These are phyloP conservation scores for Beaufortia kweichowensis DNA, from an alignment of 2,113 vertebrate species.

Conservation along the genomic window DNA sequence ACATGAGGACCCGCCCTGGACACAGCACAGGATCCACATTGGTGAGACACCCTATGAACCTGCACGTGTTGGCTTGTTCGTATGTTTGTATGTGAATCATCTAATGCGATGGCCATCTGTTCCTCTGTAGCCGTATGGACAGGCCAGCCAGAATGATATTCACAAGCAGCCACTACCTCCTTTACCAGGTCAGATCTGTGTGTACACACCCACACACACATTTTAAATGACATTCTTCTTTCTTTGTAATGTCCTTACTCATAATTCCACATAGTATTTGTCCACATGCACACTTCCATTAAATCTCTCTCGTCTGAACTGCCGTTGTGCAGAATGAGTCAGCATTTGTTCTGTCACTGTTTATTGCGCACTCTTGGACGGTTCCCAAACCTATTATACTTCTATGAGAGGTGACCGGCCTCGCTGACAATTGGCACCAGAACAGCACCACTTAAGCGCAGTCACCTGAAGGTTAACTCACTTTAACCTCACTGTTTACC, in stretches of 20 bases:
- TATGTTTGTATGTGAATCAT: neutral
- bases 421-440: neutral
- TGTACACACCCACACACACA: neutral
- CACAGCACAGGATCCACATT: conserved; percentile 82
- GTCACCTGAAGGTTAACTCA: conserved; percentile 26
- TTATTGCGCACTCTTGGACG: conserved; percentile 26
- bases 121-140: conserved; percentile 76
- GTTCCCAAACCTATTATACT: conserved; percentile 32
- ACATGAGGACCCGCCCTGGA: conserved; percentile 81
- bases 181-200: conserved; percentile 70
- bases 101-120: conserved; percentile 32
- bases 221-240: neutral
- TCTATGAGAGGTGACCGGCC: conserved; percentile 3
- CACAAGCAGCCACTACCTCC: conserved; percentile 80
- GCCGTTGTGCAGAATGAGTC: conserved; percentile 26
- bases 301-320: neutral
- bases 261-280: conserved; percentile 6
- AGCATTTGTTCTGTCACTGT: conserved; percentile 10
- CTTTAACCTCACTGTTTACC: conserved; percentile 50
- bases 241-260: neutral
- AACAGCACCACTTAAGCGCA: conserved; percentile 31
- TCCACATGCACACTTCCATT: neutral
- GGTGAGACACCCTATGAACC: conserved; percentile 70
- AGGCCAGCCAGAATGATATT: conserved; percentile 76
- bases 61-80: conserved; percentile 20